Conservation (phyloP, 2,797 vertebrate genomes). For the Myotis pilosus region DNA sequence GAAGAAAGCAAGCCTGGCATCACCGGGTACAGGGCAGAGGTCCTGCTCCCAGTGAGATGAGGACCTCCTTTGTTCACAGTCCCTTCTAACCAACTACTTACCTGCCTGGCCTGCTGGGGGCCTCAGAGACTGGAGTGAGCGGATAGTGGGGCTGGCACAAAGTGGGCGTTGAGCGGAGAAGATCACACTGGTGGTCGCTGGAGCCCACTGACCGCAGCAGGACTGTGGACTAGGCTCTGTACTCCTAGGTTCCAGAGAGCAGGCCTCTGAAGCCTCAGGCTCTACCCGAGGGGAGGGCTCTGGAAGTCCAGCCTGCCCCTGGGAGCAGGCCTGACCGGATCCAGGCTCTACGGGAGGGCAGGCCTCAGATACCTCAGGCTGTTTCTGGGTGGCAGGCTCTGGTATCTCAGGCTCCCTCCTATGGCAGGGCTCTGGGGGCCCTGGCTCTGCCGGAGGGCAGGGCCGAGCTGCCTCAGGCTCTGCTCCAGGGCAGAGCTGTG, state of each 20-base stretch:
- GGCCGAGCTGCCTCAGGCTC: not conserved
- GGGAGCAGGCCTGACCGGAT: not conserved
- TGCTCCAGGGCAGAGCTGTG: not conserved
- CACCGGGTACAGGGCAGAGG: not conserved
- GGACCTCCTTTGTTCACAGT: not conserved
- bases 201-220: not conserved
- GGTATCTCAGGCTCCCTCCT: not conserved
- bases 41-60: not conserved
- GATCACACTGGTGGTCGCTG: slow-evolving; percentile 32
- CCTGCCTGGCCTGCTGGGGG: slow-evolving; percentile 45
- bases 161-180: slow-evolving; percentile 57
- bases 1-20: not conserved
- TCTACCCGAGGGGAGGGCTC: not conserved
- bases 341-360: not conserved
- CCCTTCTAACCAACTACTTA: slow-evolving; percentile 54
- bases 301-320: not conserved
- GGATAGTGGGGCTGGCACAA: slow-evolving; percentile 59
- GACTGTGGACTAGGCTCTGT: slow-evolving; percentile 5
- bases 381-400: not conserved
- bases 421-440: not conserved
- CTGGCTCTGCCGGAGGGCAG: not conserved
- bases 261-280: not conserved
- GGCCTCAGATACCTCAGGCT: not conserved
- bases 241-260: not conserved
- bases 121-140: slow-evolving; percentile 30